phyloP scores from a whole-genome alignment of 1,140 invertebrate species.

The Pristionchus pacificus region DNA sequence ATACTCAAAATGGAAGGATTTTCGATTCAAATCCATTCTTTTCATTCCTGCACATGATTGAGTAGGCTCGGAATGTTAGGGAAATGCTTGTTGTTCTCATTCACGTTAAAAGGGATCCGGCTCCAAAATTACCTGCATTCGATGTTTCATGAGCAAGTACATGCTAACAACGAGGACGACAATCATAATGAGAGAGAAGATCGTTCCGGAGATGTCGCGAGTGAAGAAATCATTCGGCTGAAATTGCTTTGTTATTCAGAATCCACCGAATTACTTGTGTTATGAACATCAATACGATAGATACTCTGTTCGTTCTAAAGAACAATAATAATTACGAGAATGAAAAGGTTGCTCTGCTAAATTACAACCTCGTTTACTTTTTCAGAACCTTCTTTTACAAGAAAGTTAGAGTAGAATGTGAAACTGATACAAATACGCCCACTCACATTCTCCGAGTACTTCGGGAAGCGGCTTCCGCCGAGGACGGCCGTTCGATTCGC shows the following conservation, averaged over 20 bases:
- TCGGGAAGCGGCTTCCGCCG: conserved; percentile 42
- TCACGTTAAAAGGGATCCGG: no score
- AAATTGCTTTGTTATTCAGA: no score
- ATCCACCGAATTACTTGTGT: no score
- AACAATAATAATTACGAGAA: background rate
- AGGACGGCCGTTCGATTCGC: conserved; percentile 42
- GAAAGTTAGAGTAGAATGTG: background rate
- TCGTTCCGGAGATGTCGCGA: conserved; percentile 53
- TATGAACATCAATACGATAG: no score
- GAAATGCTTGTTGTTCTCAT: no score
- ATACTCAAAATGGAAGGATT: background rate
- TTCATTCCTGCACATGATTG: no score
- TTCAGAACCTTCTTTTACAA: conserved; percentile 18
- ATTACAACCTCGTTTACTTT: conserved; percentile 10
- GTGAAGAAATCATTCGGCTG: conserved; percentile 51
- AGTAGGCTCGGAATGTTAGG: no score
- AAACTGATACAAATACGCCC: no score
- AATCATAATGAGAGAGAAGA: conserved; percentile 55
- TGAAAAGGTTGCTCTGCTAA: conserved; percentile 7
- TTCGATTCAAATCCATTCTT: conserved; percentile 11
- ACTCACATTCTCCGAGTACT: conserved; percentile 43
- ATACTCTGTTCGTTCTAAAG: no score
- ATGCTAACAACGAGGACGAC: conserved; percentile 50
- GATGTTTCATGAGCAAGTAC: conserved; percentile 56
- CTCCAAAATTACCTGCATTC: conserved; percentile 49